Base-by-base conservation (phyloP, 2,113 vertebrate genomes). In the Sylvia atricapilla region DNA sequence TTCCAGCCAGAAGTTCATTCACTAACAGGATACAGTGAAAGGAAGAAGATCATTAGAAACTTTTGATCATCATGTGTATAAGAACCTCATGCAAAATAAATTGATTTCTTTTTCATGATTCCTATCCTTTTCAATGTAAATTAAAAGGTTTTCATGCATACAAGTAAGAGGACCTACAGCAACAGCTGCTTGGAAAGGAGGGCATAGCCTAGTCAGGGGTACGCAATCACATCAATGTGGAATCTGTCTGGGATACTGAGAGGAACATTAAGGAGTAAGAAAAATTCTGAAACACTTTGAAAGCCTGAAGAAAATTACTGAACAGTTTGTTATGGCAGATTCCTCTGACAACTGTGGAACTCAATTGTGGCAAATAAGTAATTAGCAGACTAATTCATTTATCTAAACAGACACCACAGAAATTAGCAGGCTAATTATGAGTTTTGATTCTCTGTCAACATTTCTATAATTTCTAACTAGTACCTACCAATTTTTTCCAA, bases 401-500 rank as follows among this genome's bases (percentile, higher is more conserved):
- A 49, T 31, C 35, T 28, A 90, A 90, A 35, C 20, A 93, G 18
- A 39, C 50, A 58, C 27, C 25, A 75, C 35, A 85, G 63, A 85
- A 91, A 92, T 84, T 15, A 95, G 84, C 13, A 86, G 41, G 72
- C 30, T 90, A 53, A 88, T 95, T 90, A 82, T 35, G 64, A 92
- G 74, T 25, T 91, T 79, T 58, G 28, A 39, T 75, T 90, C 27
- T 73, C 13, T 83, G 59, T 74, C 63, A 85, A 83, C 22, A 84
- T 4, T 59, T 52, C 84, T 37, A 49, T 63, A 30, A 68, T 43
- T 95, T 47, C 24, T 41, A 55, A 62, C 23, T 84, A 9, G 16
- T 83, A 98, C 98, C 27, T 97, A 99, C 99, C 99, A 92, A 99
- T 99, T 98, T 99, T 99, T 96, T 99, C 99, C 96, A 99, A 87